Evolutionary conservation across 1,140 invertebrate genomes (phyloP), one percentile per base, ranked within the genome.

Genomic region (Caenorhabditis remanei): DNA sequence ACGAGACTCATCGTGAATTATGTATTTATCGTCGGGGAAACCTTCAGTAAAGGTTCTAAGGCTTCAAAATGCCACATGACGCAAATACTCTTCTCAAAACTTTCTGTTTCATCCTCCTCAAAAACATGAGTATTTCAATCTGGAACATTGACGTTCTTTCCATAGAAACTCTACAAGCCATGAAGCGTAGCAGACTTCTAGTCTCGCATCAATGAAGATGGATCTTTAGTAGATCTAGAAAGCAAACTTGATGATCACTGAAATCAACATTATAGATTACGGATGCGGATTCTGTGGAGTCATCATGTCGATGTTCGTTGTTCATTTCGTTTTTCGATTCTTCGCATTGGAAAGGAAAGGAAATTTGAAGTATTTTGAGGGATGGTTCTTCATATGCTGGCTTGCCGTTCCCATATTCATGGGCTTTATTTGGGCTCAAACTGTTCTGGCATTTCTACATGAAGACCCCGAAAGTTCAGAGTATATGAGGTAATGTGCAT

Each of bases 281-380:
- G 65, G 65, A 6, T 71, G 65, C 19, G 65, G 65, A 9, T 19
- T 71, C 65, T 71, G 65, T 11, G 65, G 65, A 16, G 41, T 71
- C 19, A 43, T 71, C 4, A 46, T 71, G 65, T 46, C 65, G 7
- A 71, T 71, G 65, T 71, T 71, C 41, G 65, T 71, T 2, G 65
- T 71, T 19, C 65, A 71, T n/a, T 71, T 71, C 41, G 19, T 71
- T 14, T 71, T 71, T 8, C 65, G 65, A n/a, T 71, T 19, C 41
- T 71, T 71, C 46, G 65, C 65, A 43, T 8, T 71, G 13, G 40
- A 71, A 71, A 24, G 65, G 5, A 43, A 43, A 16, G 65, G 65
- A n/a, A 71, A 71, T 46, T 21, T 71, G 16, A 71, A 71, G 19
- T 71, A 71, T 11, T 71, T 71, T 4, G 65, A 71, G 19, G 65